Base-by-base conservation (phyloP, 2,888 invertebrate species). In the Poecilus cupreus region DNA sequence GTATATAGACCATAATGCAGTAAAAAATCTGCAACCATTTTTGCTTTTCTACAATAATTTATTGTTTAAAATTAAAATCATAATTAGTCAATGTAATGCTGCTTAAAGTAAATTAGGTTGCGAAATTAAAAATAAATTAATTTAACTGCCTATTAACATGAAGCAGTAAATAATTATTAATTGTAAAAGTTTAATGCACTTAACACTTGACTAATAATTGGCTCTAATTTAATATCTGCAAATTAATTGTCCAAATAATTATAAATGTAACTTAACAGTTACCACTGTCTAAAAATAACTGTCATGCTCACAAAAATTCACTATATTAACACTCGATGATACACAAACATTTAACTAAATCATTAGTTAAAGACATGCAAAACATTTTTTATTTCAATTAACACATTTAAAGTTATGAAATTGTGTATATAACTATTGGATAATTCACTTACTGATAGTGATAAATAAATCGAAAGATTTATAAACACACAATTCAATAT, bases 371-470 rank as follows among this genome's bases (percentile, higher is more conserved):
- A 60, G 3, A 60, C 24, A 18, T 18, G 64, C 32, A 10, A 64
- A 68, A 68, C 26, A 60, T 54, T 54, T 54, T 60, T 11, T 37
- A 64, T 37, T 68, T 68, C 37, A 37, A 68, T 68, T 68, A 68
- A 18, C 39, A 68, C 64, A 24, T 57, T 20, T 18, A 57, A 24
- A 57, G 10, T 39, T 18, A 6, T 16, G 6, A 49, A 49, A 49
- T 18, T 8, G n/a, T n/a, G 24, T 13, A 57, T 24, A 57, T 49
- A 49, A 43, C 20, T 51, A 10, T 39, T 39, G 39, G 8, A 39
- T 39, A 39, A 39, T 39, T 39, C 39, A 57, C n/a, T n/a, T n/a
- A n/a, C n/a, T n/a, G n/a, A n/a, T 24, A 22, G 10, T 24, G 57
- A 57, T 54, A 54, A 54, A 54, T 22, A 54, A 54, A 24, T 60